A percentile compares a stretch with the other conserved stretches of the same genome.
phyloP scores from a whole-genome alignment of 2,888 invertebrate genomes.

The Parapristionchus giblindavisi region DNA sequence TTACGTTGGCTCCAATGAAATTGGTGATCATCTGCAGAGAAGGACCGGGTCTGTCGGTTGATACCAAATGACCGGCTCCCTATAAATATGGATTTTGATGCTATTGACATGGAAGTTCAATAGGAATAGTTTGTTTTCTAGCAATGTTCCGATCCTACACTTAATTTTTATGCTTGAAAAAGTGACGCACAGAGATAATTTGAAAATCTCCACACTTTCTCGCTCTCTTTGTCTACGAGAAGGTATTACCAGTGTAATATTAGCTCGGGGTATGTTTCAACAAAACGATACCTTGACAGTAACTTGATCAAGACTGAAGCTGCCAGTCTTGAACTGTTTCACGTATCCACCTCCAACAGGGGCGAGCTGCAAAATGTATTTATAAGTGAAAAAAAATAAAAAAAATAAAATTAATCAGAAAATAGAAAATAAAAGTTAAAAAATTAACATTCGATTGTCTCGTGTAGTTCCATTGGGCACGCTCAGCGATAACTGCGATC shows the following conservation, averaged over 20 bases:
- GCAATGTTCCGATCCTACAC: too few relatives aligned
- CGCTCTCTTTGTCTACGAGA: too few relatives aligned
- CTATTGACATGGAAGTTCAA: too few relatives aligned
- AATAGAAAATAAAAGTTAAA: too few relatives aligned
- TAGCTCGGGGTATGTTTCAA: too few relatives aligned
- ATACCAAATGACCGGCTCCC: slow-evolving; percentile 57
- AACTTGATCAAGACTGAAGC: neutral
- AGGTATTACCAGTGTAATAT: too few relatives aligned
- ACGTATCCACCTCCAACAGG: slow-evolving; percentile 16
- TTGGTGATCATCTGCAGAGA: slow-evolving; percentile 62
- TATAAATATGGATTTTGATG: slow-evolving; percentile 29
- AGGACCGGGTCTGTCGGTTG: slow-evolving; percentile 61
- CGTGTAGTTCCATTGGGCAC: slow-evolving; percentile 51
- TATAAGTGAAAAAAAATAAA: neutral
- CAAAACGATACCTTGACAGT: slow-evolving; percentile 30
- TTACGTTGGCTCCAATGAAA: too few relatives aligned
- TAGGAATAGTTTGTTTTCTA: too few relatives aligned
- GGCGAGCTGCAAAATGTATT: neutral
- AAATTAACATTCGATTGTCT: slow-evolving; percentile 40
- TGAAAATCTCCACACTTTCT: too few relatives aligned
- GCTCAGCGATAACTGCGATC: slow-evolving; percentile 42
- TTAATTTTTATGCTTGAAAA: too few relatives aligned
- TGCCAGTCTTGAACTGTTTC: neutral
- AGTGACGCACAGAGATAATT: too few relatives aligned
- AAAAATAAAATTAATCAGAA: too few relatives aligned